These are phyloP conservation scores for Perca flavescens DNA, from an alignment of 2,113 vertebrate species.

Conservation along the genomic window DNA sequence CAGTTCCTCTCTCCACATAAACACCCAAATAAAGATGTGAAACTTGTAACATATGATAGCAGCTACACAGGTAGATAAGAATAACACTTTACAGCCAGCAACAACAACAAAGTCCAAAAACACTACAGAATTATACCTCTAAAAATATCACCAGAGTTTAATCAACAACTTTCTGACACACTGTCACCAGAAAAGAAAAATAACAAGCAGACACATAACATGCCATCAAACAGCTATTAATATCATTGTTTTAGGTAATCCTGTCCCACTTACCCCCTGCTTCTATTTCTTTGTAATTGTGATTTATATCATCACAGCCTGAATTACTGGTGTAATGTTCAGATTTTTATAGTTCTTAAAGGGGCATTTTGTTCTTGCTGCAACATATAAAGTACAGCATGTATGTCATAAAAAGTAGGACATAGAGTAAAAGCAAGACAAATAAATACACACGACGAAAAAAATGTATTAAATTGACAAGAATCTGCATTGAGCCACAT, in stretches of 20 bases:
- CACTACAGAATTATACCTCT: not conserved
- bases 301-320: not conserved
- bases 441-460: not conserved
- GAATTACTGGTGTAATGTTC: not conserved
- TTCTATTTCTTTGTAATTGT: not conserved
- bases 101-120: not conserved
- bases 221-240: not conserved
- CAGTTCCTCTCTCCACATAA: not conserved
- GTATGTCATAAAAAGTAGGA: no score
- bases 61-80: not conserved
- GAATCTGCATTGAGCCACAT: not conserved
- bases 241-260: not conserved
- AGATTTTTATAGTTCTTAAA: not conserved
- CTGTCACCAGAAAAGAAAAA: not conserved
- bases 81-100: not conserved
- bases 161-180: not conserved
- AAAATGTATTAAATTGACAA: not conserved
- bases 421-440: not conserved
- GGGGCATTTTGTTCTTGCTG: not conserved
- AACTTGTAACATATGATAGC: not conserved
- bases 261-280: conserved; percentile 27
- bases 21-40: conserved; percentile 17
- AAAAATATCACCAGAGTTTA: not conserved
- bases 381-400: not conserved
- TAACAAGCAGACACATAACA: not conserved